A percentile compares a stretch with the other conserved stretches of the same genome.
phyloP scores from a whole-genome alignment of 2,888 invertebrate species.

The Druceiella hillmani region DNA sequence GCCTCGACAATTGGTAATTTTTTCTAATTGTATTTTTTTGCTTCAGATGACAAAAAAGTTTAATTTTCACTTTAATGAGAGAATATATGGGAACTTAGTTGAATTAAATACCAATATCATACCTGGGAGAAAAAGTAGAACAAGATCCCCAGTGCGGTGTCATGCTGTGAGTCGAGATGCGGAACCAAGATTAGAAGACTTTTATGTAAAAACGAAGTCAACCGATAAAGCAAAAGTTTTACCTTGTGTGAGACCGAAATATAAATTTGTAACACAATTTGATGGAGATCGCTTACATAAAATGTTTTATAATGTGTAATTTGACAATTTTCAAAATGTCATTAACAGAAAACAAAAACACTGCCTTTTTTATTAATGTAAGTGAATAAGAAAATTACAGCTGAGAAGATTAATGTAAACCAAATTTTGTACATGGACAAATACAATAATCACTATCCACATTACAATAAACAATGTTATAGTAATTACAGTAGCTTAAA shows the following conservation, averaged over 20 bases:
- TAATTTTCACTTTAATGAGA: conserved; percentile 45
- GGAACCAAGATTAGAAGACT: conserved; percentile 47
- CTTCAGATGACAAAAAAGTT: conserved; percentile 40
- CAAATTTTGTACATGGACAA: too few relatives aligned
- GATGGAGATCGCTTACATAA: conserved; percentile 36
- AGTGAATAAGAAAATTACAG: too few relatives aligned
- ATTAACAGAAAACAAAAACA: too few relatives aligned
- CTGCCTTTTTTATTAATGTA: too few relatives aligned
- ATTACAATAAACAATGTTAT: too few relatives aligned
- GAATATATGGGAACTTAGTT: conserved; percentile 42
- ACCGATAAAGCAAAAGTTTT: conserved; percentile 34
- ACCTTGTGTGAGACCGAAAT: conserved; percentile 34
- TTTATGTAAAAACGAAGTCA: conserved; percentile 36
- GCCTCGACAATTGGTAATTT: not conserved
- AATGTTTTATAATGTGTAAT: too few relatives aligned
- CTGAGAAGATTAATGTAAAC: too few relatives aligned
- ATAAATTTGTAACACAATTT: conserved; percentile 33
- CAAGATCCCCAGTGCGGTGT: conserved; percentile 26
- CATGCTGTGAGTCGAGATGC: conserved; percentile 34
- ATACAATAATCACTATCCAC: too few relatives aligned
- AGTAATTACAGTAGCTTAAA: too few relatives aligned
- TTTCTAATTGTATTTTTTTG: conserved; percentile 3
- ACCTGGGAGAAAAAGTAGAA: conserved; percentile 30
- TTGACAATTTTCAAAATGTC: too few relatives aligned
- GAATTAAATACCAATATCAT: conserved; percentile 39